phyloP scores from a whole-genome alignment of 2,113 vertebrate species.

The Plectropomus leopardus region DNA sequence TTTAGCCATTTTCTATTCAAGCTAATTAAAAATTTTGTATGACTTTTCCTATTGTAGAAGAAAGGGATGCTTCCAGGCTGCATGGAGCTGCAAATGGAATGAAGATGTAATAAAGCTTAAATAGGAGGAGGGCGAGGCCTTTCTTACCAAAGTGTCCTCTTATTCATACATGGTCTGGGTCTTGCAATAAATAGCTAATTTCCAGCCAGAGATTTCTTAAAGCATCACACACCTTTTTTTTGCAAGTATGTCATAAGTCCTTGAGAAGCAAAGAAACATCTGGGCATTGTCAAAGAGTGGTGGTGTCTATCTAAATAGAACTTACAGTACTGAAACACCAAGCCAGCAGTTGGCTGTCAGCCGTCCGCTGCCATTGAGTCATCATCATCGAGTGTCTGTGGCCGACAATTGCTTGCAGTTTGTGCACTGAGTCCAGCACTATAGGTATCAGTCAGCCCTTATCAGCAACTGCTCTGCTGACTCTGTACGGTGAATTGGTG shows the following conservation, averaged over 20 bases:
- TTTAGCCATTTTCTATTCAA: constrained; percentile 43
- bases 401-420: not conserved
- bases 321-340: not conserved
- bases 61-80: constrained; percentile 12
- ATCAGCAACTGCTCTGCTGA: constrained; percentile 34
- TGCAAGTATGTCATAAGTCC: constrained; percentile 20
- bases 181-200: constrained; percentile 19
- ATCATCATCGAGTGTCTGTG: not conserved
- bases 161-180: constrained; percentile 14
- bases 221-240: constrained; percentile 28
- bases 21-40: constrained; percentile 47
- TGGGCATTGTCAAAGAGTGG: not conserved
- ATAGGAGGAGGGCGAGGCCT: not conserved
- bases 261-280: constrained; percentile 13
- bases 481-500: constrained; percentile 4
- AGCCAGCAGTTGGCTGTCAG: not conserved
- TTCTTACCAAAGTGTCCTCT: constrained; percentile 3
- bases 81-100: constrained; percentile 23
- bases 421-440: not conserved
- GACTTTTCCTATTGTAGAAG: constrained; percentile 8
- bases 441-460: constrained; percentile 14
- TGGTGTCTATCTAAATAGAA: not conserved
- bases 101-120: constrained; percentile 31
- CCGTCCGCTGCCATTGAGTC: not conserved
- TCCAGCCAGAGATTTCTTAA: not conserved